Evolutionary conservation across 2,888 invertebrate genomes (phyloP), one percentile per base, ranked within the genome.

Genomic region (Halictus quadricinctus): DNA sequence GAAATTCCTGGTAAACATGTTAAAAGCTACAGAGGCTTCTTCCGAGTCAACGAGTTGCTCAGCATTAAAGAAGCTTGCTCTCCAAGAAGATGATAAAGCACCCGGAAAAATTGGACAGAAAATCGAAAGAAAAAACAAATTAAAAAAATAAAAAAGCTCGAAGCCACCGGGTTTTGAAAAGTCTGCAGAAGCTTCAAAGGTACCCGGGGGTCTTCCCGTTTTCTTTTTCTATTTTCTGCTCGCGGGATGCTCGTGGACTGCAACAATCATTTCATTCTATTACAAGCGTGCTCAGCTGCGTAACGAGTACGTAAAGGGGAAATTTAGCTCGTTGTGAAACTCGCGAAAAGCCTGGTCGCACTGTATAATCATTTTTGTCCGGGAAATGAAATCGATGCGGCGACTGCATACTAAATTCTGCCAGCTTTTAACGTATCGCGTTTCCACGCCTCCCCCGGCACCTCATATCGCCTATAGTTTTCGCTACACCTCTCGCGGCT

Each of bases 261-360:
- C n/a, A 70, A 70, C 70, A 43, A 70, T n/a, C 43, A 12, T 70
- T 70, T 70, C 43, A 43, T 43, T 70, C 43, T n/a, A 43, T 70
- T 43, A 43, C 70, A 70, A 15, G 21, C 70, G 43, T 70, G 43
- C 43, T 70, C 70, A n/a, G 43, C 70, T 43, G 70, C n/a, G 70
- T 70, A 70, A 70, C 70, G 70, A 70, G 41, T n/a, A 13, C 41
- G 70, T 13, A 70, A 70, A 70, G 43, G 64, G 41, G n/a, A 43
- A 70, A 70, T 70, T 70, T 70, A 70, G 70, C 70, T 70, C 70
- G 70, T 70, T 41, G n/a, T 12, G 70, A 73, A 54, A 48, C 73
- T 73, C 73, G 73, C 73, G 73, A 73, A 50, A 73, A 50, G 73
- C 73, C 54, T n/a, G n/a, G 70, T 70, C 36, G 43, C 70, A n/a